Evolutionary conservation across 1,140 invertebrate genomes (phyloP).

Genomic region (Lucilia cuprina): DNA sequence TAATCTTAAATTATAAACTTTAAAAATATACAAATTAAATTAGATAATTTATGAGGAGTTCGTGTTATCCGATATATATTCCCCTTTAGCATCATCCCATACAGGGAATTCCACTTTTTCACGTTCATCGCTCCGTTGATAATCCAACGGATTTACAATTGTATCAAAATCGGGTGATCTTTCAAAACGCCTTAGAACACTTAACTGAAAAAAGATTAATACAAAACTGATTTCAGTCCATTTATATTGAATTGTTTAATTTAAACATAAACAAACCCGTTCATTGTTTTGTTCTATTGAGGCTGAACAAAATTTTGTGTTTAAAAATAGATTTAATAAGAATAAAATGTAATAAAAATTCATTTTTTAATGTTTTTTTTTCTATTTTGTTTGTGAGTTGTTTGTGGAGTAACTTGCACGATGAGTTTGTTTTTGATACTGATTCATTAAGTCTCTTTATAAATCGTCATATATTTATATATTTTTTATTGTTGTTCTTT

Average conservation of each 20-base stretch:
- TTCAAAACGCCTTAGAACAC: constrained; percentile 8
- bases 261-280: background rate
- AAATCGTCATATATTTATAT: background rate
- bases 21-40: background rate
- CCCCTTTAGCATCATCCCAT: constrained; percentile 47
- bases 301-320: background rate
- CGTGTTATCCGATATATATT: constrained; percentile 4
- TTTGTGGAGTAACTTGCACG: background rate
- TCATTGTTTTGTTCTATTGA: background rate
- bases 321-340: background rate
- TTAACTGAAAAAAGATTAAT: background rate
- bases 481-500: background rate
- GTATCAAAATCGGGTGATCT: background rate
- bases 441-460: background rate
- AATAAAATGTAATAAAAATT: constrained; percentile 5
- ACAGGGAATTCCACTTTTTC: constrained; percentile 46
- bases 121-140: background rate
- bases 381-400: background rate
- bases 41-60: background rate
- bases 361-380: background rate
- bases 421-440: background rate
- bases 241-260: background rate
- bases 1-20: background rate
- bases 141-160: background rate
- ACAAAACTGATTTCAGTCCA: background rate